Base-by-base conservation (phyloP, 2,888 invertebrate genomes). In the Dicyrtoma fusca region DNA sequence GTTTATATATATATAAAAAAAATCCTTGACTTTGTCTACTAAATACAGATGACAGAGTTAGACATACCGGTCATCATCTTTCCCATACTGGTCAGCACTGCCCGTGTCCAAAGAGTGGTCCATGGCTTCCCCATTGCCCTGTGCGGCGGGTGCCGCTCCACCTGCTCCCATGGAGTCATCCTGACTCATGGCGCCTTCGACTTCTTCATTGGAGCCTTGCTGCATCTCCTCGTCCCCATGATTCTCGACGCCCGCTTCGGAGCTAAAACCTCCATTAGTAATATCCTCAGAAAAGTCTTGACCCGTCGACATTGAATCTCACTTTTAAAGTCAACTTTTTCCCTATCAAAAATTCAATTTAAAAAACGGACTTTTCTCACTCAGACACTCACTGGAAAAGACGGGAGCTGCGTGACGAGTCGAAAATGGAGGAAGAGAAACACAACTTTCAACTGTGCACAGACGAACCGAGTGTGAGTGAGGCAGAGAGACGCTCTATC, bases 11-110 rank as follows among this genome's bases (percentile, higher is more conserved):
- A 55, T 59, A 59, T 21, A 57, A 17, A 23, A 26, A 26, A 13
- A 26, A 57, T 23, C 34, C 19, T 45, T 42, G 25, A 51, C 51
- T 6, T n/a, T 8, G 17, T 6, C n/a, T 25, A 21, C 21, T 53
- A 11, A 17, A 57, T 57, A 25, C 26, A 21, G 19, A 13, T 21
- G 55, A 57, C 47, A 42, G n/a, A 49, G 4, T 25, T 17, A 10
- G 42, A 73, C 78, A 72, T 82, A 83, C 83, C 83, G 82, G 80
- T 83, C 92, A 85, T 92, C 92, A 86, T 91, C 91, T 83, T 91
- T 89, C 83, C 89, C 89, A 74, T 90, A 88, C 81, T 89, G 89
- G 85, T 91, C 91, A 80, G 89, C 89, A 84, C 88, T 88, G 81
- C 90, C 90, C 85, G 90, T 88, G 83, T 91, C 90, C 42, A 83